Evolutionary conservation across 2,113 vertebrate species (phyloP).

Genomic region (Chionis minor): DNA sequence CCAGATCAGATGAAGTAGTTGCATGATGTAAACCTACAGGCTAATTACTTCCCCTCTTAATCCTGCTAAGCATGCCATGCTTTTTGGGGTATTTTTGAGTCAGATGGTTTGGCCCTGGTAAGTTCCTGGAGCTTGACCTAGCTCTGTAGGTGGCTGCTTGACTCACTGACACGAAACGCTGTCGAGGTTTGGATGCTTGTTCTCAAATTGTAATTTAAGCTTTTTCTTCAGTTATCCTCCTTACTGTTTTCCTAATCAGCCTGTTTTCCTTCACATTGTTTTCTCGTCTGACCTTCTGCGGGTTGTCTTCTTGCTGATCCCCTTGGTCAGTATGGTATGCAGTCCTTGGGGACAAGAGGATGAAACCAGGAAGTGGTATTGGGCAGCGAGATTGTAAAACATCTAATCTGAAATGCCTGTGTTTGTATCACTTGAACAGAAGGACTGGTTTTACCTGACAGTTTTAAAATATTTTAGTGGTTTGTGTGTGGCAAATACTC

Average conservation of each 20-base stretch:
- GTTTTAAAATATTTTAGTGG: background rate
- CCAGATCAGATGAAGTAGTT: background rate
- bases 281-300: background rate
- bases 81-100: slow-evolving; percentile 19
- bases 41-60: background rate
- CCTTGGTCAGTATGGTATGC: background rate
- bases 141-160: background rate
- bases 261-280: background rate
- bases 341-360: background rate
- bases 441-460: background rate
- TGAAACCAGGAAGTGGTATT: background rate
- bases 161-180: background rate
- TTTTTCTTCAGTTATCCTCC: background rate
- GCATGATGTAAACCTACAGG: background rate
- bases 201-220: background rate
- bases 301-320: background rate
- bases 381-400: background rate
- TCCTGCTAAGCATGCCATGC: background rate
- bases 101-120: background rate
- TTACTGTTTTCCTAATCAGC: background rate
- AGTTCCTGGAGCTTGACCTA: background rate
- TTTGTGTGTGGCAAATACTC: background rate
- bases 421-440: background rate
- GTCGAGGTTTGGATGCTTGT: background rate
- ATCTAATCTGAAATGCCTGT: background rate